Conservation (phyloP, 2,797 vertebrate species). For the Huso huso region DNA sequence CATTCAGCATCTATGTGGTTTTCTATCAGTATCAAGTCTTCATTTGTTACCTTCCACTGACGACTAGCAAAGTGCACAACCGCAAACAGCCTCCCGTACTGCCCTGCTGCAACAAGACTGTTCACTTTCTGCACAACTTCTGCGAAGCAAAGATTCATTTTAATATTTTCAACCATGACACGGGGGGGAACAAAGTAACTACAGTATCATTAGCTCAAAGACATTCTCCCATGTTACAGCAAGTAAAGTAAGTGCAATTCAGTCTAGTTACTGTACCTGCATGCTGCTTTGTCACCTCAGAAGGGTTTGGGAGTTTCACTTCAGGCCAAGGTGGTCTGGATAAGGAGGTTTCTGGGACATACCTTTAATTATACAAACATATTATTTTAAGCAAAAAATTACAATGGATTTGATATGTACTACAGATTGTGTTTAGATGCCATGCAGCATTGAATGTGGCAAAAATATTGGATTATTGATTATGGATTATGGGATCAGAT, state of each 20-base stretch:
- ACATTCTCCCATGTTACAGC: too few relatives aligned
- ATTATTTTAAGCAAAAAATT: background rate
- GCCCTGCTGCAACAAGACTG: conserved; percentile 43
- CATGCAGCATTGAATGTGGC: background rate
- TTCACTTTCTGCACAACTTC: conserved; percentile 73
- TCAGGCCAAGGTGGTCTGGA: conserved; percentile 75
- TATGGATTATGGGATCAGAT: background rate
- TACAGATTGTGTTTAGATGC: background rate
- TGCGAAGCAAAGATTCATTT: conserved; percentile 21
- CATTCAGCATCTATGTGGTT: conserved; percentile 70
- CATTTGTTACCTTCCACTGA: conserved; percentile 87
- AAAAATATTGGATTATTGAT: background rate
- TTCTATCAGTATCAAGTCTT: conserved; percentile 83
- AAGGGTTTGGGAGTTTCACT: conserved; percentile 35
- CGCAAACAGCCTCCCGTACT: conserved; percentile 77
- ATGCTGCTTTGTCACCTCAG: conserved; percentile 58
- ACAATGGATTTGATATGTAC: background rate
- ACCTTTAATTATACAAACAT: conserved; percentile 33
- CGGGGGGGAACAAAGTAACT: too few relatives aligned
- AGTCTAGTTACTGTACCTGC: conserved; percentile 38
- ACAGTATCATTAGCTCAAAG: too few relatives aligned
- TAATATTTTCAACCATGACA: too few relatives aligned
- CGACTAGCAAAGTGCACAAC: conserved; percentile 83
- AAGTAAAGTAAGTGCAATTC: too few relatives aligned
- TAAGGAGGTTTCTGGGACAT: conserved; percentile 71